These are phyloP conservation scores for Centropristis striata DNA, from an alignment of 2,113 vertebrate genomes.

Conservation along the genomic window DNA sequence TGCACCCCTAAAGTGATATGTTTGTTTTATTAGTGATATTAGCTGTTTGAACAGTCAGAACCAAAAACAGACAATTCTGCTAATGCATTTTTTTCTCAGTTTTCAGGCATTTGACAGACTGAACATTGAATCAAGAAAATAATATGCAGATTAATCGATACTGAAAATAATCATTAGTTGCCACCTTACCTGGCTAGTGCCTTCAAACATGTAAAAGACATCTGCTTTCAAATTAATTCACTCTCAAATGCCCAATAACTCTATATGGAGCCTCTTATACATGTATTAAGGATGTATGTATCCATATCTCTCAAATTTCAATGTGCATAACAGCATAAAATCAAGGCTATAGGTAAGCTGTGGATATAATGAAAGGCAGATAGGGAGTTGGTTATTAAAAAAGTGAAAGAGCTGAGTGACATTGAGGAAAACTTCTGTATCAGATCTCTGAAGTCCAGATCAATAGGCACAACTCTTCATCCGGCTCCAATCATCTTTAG, in stretches of 20 bases:
- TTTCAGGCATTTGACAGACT: too few relatives aligned
- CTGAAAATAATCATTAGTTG: too few relatives aligned
- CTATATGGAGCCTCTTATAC: not conserved
- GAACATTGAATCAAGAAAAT: too few relatives aligned
- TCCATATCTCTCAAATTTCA: not conserved
- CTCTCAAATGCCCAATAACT: not conserved
- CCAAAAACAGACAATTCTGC: too few relatives aligned
- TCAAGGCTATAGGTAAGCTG: not conserved
- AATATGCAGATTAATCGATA: too few relatives aligned
- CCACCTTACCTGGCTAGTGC: too few relatives aligned
- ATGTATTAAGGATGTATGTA: not conserved
- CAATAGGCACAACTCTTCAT: constrained; percentile 11
- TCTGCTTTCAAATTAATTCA: not conserved
- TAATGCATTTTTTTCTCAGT: too few relatives aligned
- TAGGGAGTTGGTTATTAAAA: constrained; percentile 4
- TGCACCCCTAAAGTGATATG: too few relatives aligned
- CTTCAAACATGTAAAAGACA: not conserved
- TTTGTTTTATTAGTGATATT: too few relatives aligned
- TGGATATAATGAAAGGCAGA: not conserved
- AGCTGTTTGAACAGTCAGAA: too few relatives aligned
- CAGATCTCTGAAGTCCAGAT: not conserved
- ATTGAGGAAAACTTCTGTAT: constrained; percentile 20
- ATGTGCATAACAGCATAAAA: not conserved
- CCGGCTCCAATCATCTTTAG: constrained; percentile 32
- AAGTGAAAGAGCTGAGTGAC: not conserved